These are phyloP conservation scores for Drosophila maculinotata DNA, from an alignment of 2,888 invertebrate species.

Conservation along the genomic window DNA sequence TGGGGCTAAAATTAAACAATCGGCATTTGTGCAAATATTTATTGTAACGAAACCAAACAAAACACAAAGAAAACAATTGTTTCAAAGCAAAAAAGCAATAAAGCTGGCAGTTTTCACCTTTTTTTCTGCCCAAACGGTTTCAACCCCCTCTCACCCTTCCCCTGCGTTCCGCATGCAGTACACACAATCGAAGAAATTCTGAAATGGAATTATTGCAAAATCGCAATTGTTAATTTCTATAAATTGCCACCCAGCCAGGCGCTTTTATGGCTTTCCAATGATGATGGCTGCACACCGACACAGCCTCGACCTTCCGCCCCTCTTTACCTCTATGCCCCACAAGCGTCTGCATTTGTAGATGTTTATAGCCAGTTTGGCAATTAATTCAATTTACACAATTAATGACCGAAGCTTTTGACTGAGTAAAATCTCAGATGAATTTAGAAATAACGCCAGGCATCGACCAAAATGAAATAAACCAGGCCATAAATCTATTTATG, in stretches of 20 bases:
- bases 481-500: conserved; percentile 74
- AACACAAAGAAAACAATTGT: conserved; percentile 41
- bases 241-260: conserved; percentile 31
- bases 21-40: conserved; percentile 56
- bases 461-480: conserved; percentile 62
- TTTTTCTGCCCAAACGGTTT: background rate
- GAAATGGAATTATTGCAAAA: conserved; percentile 29
- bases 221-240: conserved; percentile 30
- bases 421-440: conserved; percentile 36
- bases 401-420: conserved; percentile 49
- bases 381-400: conserved; percentile 77
- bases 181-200: conserved; percentile 7
- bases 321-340: too few relatives aligned
- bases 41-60: conserved; percentile 55
- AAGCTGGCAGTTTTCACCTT: conserved; percentile 53
- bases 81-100: conserved; percentile 44
- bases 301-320: background rate
- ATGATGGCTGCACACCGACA: conserved; percentile 5
- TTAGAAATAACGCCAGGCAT: conserved; percentile 27
- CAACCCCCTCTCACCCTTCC: background rate
- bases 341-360: conserved; percentile 29
- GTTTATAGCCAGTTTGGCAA: conserved; percentile 62
- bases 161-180: background rate
- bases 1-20: conserved; percentile 46
- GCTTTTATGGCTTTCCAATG: conserved; percentile 70